phyloP scores from a whole-genome alignment of 1,140 invertebrate species.

The Diplogasteroides magnus region DNA sequence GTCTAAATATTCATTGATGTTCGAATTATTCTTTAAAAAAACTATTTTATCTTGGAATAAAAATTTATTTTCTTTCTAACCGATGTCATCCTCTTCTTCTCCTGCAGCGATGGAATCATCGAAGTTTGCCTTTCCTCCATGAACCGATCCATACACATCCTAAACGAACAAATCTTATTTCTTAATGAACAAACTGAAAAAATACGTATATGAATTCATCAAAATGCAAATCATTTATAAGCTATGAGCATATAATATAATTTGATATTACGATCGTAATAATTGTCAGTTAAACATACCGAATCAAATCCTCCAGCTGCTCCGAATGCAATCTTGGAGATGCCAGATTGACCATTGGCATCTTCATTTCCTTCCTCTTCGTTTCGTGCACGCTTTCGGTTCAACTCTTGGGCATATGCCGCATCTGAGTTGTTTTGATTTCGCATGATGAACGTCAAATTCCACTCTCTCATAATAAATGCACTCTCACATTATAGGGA shows the following conservation, averaged over 20 bases:
- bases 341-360: conserved; percentile 4
- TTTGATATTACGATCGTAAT: background rate
- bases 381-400: conserved; percentile 16
- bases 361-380: conserved; percentile 2
- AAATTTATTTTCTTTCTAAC: too few species aligned
- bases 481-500: too few species aligned
- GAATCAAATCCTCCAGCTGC: conserved; percentile 22
- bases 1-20: background rate
- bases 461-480: too few species aligned
- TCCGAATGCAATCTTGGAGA: conserved; percentile 23
- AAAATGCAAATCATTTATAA: background rate
- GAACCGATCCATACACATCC: conserved; percentile 35
- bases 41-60: too few species aligned
- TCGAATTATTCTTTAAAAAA: background rate
- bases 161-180: conserved; percentile 3
- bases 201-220: background rate
- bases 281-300: conserved; percentile 4
- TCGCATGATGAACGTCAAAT: too few species aligned
- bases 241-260: background rate
- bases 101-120: conserved; percentile 30
- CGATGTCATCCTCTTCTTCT: conserved; percentile 32
- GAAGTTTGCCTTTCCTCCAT: conserved; percentile 20
- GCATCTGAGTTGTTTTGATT: too few species aligned
- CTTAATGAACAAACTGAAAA: background rate
- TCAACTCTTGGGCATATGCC: conserved; percentile 18